Percentiles rank a stretch among this genome's conserved stretches.
Conservation (phyloP, 2,113 vertebrate genomes). For the Scolopax mira region DNA sequence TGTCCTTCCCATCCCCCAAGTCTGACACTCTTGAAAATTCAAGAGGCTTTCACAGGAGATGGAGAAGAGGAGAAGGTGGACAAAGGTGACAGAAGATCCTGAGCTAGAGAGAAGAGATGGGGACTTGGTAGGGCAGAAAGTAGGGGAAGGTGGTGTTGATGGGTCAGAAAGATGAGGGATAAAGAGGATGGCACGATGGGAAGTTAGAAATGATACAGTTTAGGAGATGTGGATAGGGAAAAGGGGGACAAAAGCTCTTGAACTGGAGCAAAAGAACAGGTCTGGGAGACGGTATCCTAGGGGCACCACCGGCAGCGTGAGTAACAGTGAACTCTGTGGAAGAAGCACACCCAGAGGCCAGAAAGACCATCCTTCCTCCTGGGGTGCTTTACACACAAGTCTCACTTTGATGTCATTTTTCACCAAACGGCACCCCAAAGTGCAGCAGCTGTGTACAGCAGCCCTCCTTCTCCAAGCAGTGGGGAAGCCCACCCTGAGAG, state of each 20-base stretch:
- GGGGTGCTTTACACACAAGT: not conserved
- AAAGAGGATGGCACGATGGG: not conserved
- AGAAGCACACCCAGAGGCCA: not conserved
- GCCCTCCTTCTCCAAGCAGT: not conserved
- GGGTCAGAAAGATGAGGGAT: not conserved
- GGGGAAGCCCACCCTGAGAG: not conserved
- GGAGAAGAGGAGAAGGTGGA: not conserved
- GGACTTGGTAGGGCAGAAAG: not conserved
- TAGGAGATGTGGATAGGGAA: not conserved
- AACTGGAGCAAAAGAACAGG: not conserved
- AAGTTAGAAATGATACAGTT: not conserved
- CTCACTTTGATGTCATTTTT: not conserved
- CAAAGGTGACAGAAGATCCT: not conserved
- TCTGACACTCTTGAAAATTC: not conserved
- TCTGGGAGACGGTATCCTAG: not conserved
- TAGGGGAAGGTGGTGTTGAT: not conserved
- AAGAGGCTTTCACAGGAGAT: not conserved
- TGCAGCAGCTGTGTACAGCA: not conserved
- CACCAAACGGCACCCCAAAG: not conserved
- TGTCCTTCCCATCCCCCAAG: rapidly evolving
- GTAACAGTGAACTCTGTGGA: not conserved
- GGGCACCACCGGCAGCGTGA: not conserved
- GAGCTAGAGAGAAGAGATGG: not conserved
- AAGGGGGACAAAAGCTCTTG: not conserved
- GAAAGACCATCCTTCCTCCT: not conserved